Base-by-base conservation (phyloP, 2,888 invertebrate species). In the Nemurella pictetii region DNA sequence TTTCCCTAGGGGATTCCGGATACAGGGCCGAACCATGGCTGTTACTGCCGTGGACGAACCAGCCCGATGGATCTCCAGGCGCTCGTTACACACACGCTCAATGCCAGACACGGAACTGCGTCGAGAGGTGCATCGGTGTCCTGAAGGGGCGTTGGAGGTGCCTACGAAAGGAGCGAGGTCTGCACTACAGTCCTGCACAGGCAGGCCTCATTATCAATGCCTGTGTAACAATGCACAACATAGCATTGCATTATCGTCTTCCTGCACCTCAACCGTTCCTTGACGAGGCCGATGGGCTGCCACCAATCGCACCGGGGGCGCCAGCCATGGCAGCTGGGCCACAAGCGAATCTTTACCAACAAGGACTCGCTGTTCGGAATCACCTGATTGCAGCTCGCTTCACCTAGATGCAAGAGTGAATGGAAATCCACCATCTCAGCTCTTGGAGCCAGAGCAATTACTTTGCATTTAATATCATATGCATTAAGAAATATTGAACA, bases 191-290 rank as follows among this genome's bases (percentile, higher is more conserved):
- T n/a, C 88, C 88, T 27, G 82, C 30, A 7, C 87, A 86, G 75
- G 87, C 88, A 84, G 88, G 87, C 1, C 80, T 87, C 85, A 88
- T 88, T 72, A 87, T 88, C 20, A 80, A 85, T 80, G 87, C 88
- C 2, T 89, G 88, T 85, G 85, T 86, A 74, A n/a, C n/a, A n/a
- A n/a, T n/a, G n/a, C n/a, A n/a, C n/a, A 74, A 74, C 20, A 74
- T 74, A 25, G 74, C 74, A 74, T 26, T 7, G 20, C 74, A 74
- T 74, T 74, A 74, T 26, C 74, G 74, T 74, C 74, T 74, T 74
- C 74, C 74, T 15, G 7, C 4, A 74, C 74, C 74, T 74, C 25
- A 74, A 74, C 74, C 74, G 3, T 74, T 74, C 3, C 74, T 74
- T 3, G 74, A 74, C 20, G 20, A 7, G 3, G 20, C 4, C 74